A percentile compares a stretch with the other conserved stretches of the same genome.
Evolutionary conservation across 2,888 invertebrate species (phyloP).

Genomic region (Luffia ferchaultella): DNA sequence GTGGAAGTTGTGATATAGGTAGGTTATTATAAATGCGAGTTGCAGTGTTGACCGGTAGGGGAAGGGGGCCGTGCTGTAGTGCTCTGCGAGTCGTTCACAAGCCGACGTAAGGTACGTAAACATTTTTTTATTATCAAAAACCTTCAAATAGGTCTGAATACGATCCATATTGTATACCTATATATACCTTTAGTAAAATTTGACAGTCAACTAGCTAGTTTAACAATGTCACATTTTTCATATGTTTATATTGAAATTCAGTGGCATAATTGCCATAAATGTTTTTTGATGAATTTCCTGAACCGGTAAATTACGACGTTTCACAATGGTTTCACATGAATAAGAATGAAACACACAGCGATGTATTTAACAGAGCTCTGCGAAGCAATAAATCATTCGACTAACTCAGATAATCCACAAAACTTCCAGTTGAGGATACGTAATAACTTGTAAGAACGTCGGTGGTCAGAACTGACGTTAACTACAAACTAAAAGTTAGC

Average conservation of each 20-base stretch:
- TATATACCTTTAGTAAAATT: no score
- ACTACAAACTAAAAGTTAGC: not conserved
- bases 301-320: no score
- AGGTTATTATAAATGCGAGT: constrained; percentile 31
- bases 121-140: not conserved
- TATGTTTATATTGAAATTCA: no score
- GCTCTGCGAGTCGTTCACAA: not conserved
- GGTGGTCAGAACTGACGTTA: constrained; percentile 20
- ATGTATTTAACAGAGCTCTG: not conserved
- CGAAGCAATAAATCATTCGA: constrained; percentile 32
- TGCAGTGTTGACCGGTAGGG: constrained; percentile 32
- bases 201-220: no score
- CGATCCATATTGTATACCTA: no score
- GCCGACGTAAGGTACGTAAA: not conserved
- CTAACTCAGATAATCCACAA: constrained; percentile 38
- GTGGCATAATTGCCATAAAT: no score
- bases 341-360: no score
- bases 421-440: constrained; percentile 27
- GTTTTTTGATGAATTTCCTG: no score
- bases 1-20: constrained; percentile 62
- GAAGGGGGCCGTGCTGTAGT: constrained; percentile 21
- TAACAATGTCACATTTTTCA: no score
- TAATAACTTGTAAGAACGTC: constrained; percentile 31
- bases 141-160: no score
- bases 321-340: no score